A percentile compares a stretch with the other conserved stretches of the same genome.
These are phyloP conservation scores for Caradrina kadenii DNA, from an alignment of 2,888 invertebrate species.

Conservation along the genomic window DNA sequence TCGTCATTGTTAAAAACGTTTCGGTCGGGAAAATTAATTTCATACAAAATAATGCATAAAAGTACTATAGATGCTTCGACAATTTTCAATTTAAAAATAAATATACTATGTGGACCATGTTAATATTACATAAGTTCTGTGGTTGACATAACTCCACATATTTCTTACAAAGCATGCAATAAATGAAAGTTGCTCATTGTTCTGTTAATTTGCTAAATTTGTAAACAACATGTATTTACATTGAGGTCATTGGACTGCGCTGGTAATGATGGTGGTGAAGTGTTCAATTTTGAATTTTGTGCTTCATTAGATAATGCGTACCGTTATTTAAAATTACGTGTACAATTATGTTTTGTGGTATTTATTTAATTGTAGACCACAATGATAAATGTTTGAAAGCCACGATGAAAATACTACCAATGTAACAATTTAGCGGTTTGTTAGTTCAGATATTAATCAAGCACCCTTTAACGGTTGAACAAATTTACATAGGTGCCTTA, in stretches of 20 bases:
- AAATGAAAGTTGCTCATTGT: constrained; percentile 19
- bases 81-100: too few relatives aligned
- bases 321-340: background rate
- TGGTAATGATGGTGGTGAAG: constrained; percentile 4
- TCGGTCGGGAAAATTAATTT: too few relatives aligned
- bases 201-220: constrained; percentile 11
- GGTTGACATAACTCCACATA: background rate
- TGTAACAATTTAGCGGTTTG: background rate
- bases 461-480: background rate
- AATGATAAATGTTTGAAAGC: background rate
- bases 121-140: background rate
- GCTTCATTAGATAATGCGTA: background rate
- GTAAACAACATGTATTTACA: constrained; percentile 19
- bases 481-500: background rate
- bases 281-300: constrained; percentile 2
- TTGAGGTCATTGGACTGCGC: background rate
- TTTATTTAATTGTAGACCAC: background rate
- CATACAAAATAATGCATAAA: background rate
- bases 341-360: too few relatives aligned
- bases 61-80: too few relatives aligned
- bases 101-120: too few relatives aligned
- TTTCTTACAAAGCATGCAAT: constrained; percentile 15
- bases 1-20: too few relatives aligned
- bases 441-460: background rate
- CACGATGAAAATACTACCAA: background rate